Evolutionary conservation across 2,113 vertebrate species (phyloP), one percentile per base, ranked within the genome.

Genomic region (Ellobius talpinus): DNA sequence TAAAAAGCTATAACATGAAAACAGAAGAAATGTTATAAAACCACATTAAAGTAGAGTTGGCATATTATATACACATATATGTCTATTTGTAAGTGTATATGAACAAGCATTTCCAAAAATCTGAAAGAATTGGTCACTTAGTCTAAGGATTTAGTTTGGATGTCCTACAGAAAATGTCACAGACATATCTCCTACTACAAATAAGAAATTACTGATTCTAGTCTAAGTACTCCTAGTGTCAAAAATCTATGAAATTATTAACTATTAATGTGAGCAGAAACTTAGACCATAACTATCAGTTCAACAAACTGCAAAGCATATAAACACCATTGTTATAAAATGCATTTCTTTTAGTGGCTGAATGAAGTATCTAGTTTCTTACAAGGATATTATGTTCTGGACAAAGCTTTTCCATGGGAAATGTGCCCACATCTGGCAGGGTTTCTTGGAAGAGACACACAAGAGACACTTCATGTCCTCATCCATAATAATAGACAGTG

Each of bases 51-150:
- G 66, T 23, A 19, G 92, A 94, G 89, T 88, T 42, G 3, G 21
- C 66, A 90, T 87, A 70, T 81, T 91, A 94, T 61, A 95, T 21
- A 82, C 10, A 84, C 0, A 90, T 1, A 77, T 66, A 78, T 70
- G 14, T 68, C 88, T 36, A 86, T 24, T 82, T 8, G 42, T 79
- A 97, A 90, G 50, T 79, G 5, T 79, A 5, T 45, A 42, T 92
- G 79, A 61, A 70, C 65, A 87, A 70, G 55, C 0, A 92, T 93
- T 97, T 87, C 68, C 24, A 90, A 96, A 92, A 63, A 84, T 74
- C 29, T 90, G 26, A 96, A 96, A 94, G 26, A 63, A 95, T 72
- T 93, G 89, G 47, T 89, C 92, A 95, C 81, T 93, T 95, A 82
- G 8, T 2, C 73, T 89, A 96, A 78, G 42, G 21, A 58, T 77